Percentiles rank a stretch among this genome's conserved stretches.
These are phyloP conservation scores for Lethocerus indicus DNA, from an alignment of 1,140 invertebrate genomes.

Conservation along the genomic window DNA sequence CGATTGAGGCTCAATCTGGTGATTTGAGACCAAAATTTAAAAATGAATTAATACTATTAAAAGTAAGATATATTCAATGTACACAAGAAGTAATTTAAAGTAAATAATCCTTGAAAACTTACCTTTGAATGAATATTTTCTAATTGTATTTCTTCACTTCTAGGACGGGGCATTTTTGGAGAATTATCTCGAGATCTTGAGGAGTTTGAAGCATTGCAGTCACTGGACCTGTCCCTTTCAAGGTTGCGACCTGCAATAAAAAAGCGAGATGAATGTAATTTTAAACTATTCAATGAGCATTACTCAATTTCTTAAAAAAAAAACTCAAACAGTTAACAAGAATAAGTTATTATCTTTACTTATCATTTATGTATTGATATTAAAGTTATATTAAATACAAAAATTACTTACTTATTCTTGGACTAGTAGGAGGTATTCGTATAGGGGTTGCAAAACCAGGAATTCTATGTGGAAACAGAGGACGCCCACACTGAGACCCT, in stretches of 20 bases:
- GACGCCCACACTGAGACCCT: constrained; percentile 1
- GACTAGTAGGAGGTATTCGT: constrained; percentile 7
- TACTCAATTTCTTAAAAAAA: neutral
- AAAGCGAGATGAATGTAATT: neutral
- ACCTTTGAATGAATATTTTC: constrained; percentile 39
- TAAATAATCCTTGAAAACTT: neutral
- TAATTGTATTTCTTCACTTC: constrained; percentile 68
- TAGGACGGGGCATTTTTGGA: constrained; percentile 48
- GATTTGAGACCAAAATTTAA: neutral
- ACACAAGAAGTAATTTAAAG: neutral
- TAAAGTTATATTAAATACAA: constrained; percentile 1
- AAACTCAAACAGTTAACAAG: neutral
- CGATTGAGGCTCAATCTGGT: too few relatives aligned
- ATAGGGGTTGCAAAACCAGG: constrained; percentile 13
- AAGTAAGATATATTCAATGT: neutral
- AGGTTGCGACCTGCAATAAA: neutral
- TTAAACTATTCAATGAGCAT: neutral
- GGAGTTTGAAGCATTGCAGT: constrained; percentile 26
- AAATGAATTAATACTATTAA: neutral
- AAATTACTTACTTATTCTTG: constrained; percentile 11
- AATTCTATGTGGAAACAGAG: constrained; percentile 8
- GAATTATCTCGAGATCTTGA: constrained; percentile 49
- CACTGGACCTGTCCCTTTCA: constrained; percentile 7
- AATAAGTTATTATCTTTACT: neutral
- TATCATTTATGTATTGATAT: neutral